Percentiles rank a stretch among this genome's conserved stretches.
Evolutionary conservation across 64 coral and sea anemone species (phyloP).

Genomic region (Montipora foliosa): DNA sequence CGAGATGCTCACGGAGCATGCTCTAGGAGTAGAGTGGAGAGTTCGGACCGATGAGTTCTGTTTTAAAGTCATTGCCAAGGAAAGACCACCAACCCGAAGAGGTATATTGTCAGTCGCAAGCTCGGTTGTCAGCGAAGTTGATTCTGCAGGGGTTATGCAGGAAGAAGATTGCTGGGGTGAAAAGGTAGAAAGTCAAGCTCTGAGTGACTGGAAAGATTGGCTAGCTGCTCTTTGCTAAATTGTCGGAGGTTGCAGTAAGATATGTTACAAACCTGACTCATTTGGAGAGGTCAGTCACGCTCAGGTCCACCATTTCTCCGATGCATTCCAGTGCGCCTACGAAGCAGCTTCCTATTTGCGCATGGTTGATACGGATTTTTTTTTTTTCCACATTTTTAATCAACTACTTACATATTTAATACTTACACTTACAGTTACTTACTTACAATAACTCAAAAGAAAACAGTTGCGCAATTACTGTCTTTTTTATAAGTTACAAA

Average conservation of each 20-base stretch:
- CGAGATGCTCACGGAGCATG: not conserved
- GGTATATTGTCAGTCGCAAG: not conserved
- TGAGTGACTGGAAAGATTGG: not conserved
- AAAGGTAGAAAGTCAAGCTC: not conserved
- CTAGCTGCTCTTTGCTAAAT: not conserved
- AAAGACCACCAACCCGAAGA: not conserved
- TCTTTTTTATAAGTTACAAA: no score
- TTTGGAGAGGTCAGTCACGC: not conserved
- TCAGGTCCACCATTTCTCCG: not conserved
- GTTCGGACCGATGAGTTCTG: conserved; percentile 7
- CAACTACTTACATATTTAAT: no score
- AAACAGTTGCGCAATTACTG: no score
- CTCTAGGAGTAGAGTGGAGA: conserved; percentile 18
- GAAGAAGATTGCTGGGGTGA: not conserved
- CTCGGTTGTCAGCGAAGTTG: not conserved
- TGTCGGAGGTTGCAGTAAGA: not conserved
- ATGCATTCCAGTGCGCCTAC: not conserved
- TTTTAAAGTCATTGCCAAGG: not conserved
- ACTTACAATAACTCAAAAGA: no score
- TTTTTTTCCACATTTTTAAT: no score
- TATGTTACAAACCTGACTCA: conserved; percentile 19
- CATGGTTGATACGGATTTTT: not conserved
- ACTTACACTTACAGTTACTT: no score
- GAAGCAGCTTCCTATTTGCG: not conserved
- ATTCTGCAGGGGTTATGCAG: not conserved